Evolutionary conservation across 2,888 invertebrate species (phyloP), one percentile per base, ranked within the genome.

Genomic region (Drosophila nr. medialis): DNA sequence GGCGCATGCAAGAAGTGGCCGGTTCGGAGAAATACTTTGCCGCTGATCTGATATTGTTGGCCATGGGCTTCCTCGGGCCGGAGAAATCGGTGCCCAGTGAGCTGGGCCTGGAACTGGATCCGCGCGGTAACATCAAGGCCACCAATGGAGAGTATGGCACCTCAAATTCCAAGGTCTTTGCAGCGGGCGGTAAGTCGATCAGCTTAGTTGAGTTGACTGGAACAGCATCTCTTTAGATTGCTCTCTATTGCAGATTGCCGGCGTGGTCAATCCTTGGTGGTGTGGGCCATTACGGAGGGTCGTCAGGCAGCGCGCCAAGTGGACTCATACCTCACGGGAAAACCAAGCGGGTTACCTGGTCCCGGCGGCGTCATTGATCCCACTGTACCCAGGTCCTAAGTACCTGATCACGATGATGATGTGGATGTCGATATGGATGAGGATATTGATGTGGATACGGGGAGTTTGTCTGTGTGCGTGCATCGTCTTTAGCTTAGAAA

Each of bases 11-110:
- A 70, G 98, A 99, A 94, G 93, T 97, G 53, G 94, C 95, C 60
- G 97, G 96, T 76, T 95, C 96, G 1, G 96, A 97, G 91, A 95
- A 95, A 92, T 94, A 96, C 34, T 98, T 95, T 94, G 95, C 96
- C 83, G 97, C 98, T 62, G 98, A 99, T 92, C 94, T 99, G 75
- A 97, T 99, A 64, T 94, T 99, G 75, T 94, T 99, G 58, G 99
- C 99, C 4, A 99, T 99, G 99, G 99, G 99, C 87, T 99, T 99
- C 94, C 94, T 99, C 72, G 99, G 99, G 0, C 99, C 99, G 0
- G 99, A 99, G 94, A 95, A 97, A 91, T 95, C 96, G 72, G 96
- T 99, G 63, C 96, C 98, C 56, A 95, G 95, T 83, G 97, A 99
- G 92, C 93, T 95, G 4, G 94, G 94, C 95, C 93, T 99, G 48